Base-by-base conservation (phyloP, 2,888 invertebrate genomes). In the Drosophila kambysellisi region DNA sequence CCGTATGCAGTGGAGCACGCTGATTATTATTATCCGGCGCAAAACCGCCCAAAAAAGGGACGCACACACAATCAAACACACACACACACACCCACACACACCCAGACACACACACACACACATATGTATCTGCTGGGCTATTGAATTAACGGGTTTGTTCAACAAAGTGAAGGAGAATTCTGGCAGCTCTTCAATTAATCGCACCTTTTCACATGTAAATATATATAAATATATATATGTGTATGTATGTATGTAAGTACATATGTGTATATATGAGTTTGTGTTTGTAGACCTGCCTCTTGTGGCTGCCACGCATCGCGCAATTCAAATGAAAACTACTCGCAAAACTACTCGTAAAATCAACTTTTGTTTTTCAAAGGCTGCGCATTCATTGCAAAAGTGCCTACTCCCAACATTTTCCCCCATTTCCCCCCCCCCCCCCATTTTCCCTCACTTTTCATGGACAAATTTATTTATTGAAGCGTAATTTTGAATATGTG, bases 101-200 rank as follows among this genome's bases (percentile, higher is more conserved):
- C n/a, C 35, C 7, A 53, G n/a, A 30, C 11, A 35, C 39, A 17
- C 32, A 54, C 30, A 62, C 29, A 12, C 15, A 33, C 17, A 46
- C n/a, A n/a, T n/a, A n/a, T n/a, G n/a, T 33, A 41, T 58, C 51
- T 33, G 56, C 70, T 56, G 54, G 65, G 65, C 76, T 79, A 79
- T 82, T 81, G 81, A 81, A 81, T 82, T 79, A 81, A 73, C 69
- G 73, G 67, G 66, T 41, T 41, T 68, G 59, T 69, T 72, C 58
- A 72, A 61, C 65, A 63, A 76, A 51, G 39, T 32, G 53, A 17
- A 59, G 58, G 68, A 63, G 65, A 56, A 66, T 70, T 71, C 76
- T 59, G 48, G 25, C 61, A 57, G 76, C 85, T 82, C 85, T 85
- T 83, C 91, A 91, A 90, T 91, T 90, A 90, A 91, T 89, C 86